Evolutionary conservation across 35 echinoderm and acorn worm species (phyloP).

Genomic region (Ophioderma brevispina): DNA sequence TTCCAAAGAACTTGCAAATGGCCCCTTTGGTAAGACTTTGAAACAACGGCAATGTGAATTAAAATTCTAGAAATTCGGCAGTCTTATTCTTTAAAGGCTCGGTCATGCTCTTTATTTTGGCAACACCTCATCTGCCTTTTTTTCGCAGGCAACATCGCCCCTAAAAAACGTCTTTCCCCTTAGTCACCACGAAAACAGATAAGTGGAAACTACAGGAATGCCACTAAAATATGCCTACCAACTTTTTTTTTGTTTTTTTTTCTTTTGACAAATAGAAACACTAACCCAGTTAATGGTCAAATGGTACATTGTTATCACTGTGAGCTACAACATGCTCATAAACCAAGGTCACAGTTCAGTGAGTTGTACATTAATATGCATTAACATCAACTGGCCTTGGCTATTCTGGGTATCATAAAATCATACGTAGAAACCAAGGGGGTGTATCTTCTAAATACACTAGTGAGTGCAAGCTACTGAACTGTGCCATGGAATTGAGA

Average conservation of each 20-base stretch:
- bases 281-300: neutral
- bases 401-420: neutral
- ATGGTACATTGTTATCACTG: neutral
- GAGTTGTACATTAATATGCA: no score
- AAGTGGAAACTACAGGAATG: constrained; percentile 4
- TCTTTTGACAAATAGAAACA: neutral
- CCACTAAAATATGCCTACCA: neutral
- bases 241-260: neutral
- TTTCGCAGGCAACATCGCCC: neutral
- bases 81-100: neutral
- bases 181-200: neutral
- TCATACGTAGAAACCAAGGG: no score
- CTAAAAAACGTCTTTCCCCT: no score
- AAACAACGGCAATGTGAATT: neutral
- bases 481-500: no score
- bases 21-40: neutral
- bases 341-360: no score
- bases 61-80: neutral
- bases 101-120: neutral
- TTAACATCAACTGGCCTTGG: no score
- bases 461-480: no score
- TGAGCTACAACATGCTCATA: no score
- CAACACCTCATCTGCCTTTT: neutral
- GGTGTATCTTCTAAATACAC: no score
- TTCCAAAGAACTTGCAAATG: neutral